Evolutionary conservation across 2,113 vertebrate species (phyloP).

Genomic region (Oenanthe melanoleuca): DNA sequence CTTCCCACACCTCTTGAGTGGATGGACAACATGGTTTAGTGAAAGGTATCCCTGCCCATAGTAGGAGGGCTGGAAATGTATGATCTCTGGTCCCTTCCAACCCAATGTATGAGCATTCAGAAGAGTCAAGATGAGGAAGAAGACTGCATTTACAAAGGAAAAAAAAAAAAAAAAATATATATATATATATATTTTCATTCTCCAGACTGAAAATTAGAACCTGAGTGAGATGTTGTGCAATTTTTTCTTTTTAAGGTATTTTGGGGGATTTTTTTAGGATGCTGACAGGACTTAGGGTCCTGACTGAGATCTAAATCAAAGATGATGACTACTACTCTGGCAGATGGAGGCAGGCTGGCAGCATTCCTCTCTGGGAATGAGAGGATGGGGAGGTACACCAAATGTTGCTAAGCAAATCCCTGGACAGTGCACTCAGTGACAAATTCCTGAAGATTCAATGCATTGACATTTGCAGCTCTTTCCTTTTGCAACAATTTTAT

Average conservation of each 20-base stretch:
- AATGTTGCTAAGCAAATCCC: not conserved
- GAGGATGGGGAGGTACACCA: not conserved
- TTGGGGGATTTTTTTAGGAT: not conserved
- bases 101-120: not conserved
- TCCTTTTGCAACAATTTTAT: not conserved
- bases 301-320: not conserved
- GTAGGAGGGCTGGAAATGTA: not conserved
- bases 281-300: not conserved
- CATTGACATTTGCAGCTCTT: not conserved
- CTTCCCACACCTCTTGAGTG: not conserved
- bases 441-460: not conserved
- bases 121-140: not conserved
- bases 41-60: too few relatives aligned
- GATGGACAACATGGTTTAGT: rapidly evolving
- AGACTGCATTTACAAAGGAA: not conserved
- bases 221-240: not conserved
- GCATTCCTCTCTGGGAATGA: not conserved
- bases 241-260: not conserved
- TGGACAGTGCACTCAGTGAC: not conserved
- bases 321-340: not conserved
- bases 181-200: not conserved
- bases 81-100: not conserved
- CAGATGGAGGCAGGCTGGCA: not conserved
- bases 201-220: not conserved
- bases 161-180: too few relatives aligned